phyloP scores from a whole-genome alignment of 2,113 vertebrate species.

The Himantopus leucocephalus region DNA sequence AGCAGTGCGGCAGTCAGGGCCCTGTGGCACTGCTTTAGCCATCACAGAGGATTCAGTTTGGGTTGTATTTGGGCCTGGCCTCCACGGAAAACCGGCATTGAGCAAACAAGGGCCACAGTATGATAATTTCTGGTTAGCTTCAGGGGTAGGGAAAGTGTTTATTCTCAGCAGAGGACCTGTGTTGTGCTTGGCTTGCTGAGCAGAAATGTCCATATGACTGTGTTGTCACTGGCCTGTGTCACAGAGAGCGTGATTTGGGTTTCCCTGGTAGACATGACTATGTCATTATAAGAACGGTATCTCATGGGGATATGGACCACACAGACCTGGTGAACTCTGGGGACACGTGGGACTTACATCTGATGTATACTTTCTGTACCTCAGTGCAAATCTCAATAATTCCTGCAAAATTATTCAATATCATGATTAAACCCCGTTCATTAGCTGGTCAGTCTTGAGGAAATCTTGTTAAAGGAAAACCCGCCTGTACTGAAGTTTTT shows the following conservation, averaged over 20 bases:
- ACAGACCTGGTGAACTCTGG: not conserved
- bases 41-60: not conserved
- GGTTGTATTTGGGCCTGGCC: not conserved
- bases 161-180: not conserved
- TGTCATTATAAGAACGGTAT: not conserved
- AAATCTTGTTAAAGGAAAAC: not conserved
- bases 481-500: not conserved
- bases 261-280: not conserved
- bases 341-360: not conserved
- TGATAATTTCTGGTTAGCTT: not conserved
- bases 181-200: not conserved
- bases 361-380: not conserved
- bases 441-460: not conserved
- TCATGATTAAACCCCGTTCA: not conserved
- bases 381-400: not conserved
- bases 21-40: not conserved
- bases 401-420: not conserved
- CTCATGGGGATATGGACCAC: not conserved
- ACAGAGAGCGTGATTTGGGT: not conserved
- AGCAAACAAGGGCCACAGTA: not conserved
- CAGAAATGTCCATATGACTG: not conserved
- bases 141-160: not conserved
- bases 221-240: not conserved
- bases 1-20: accelerated
- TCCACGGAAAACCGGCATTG: not conserved